Percentiles rank a stretch among this genome's conserved stretches.
phyloP scores from a whole-genome alignment of 2,888 invertebrate species.

The Nebria salina region DNA sequence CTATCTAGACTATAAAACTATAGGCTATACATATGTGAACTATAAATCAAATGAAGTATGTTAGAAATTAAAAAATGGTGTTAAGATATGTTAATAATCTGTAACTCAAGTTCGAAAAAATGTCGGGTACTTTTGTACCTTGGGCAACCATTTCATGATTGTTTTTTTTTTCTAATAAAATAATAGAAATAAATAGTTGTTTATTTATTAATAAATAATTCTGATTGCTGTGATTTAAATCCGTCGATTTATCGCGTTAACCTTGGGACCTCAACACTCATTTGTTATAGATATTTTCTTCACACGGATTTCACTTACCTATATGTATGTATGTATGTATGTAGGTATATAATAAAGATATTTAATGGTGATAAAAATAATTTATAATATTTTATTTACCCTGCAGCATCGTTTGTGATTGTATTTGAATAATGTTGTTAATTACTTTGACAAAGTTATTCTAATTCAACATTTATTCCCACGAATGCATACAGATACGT shows the following conservation, averaged over 20 bases:
- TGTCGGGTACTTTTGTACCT: background rate
- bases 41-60: background rate
- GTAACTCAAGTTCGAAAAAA: background rate
- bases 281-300: background rate
- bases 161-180: background rate
- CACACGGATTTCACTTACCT: background rate
- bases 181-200: background rate
- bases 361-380: background rate
- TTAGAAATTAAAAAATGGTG: background rate
- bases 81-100: background rate
- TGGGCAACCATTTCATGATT: background rate
- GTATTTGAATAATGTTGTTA: conserved; percentile 10
- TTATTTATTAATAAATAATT: conserved; percentile 1
- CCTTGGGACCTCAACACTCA: conserved; percentile 19
- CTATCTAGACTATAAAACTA: background rate
- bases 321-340: background rate
- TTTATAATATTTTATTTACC: background rate
- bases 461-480: background rate
- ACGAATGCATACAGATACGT: background rate
- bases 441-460: background rate
- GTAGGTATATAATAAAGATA: background rate
- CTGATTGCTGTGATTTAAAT: conserved; percentile 32
- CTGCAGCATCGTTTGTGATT: background rate
- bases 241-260: conserved; percentile 32
- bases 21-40: background rate